These are phyloP conservation scores for Choloepus hoffmanni DNA, from an alignment of 2,113 vertebrate species.

Conservation along the genomic window DNA sequence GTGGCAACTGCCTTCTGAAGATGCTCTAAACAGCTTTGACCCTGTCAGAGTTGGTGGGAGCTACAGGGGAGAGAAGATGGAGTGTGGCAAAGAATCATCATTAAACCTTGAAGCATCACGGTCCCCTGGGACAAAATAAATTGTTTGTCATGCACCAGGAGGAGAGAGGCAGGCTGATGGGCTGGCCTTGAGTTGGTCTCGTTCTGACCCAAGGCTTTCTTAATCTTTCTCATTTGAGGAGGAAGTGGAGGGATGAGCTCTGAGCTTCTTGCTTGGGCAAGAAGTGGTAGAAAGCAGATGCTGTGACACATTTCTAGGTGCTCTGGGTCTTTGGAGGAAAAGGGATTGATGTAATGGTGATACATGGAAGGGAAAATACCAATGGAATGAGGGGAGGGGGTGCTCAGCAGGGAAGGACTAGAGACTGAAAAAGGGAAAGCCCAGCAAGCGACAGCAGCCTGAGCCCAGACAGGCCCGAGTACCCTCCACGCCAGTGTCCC, in stretches of 20 bases:
- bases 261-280: not conserved
- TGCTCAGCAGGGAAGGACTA: not conserved
- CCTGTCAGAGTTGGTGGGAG: conserved; percentile 63
- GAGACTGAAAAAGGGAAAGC: not conserved
- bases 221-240: not conserved
- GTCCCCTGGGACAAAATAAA: conserved; percentile 57
- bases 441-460: not conserved
- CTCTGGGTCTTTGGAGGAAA: not conserved
- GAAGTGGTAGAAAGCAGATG: not conserved
- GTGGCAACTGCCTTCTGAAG: conserved; percentile 77
- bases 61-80: conserved; percentile 26
- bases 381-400: not conserved
- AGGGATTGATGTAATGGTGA: not conserved
- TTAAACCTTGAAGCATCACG: conserved; percentile 48
- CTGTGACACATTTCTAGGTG: not conserved
- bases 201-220: conserved; percentile 19
- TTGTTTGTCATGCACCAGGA: not conserved
- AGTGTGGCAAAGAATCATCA: conserved; percentile 48
- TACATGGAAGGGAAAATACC: not conserved
- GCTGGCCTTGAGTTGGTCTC: not conserved
- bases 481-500: not conserved
- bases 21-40: conserved; percentile 71
- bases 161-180: not conserved
- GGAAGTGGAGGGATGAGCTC: not conserved
- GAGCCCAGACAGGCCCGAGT: not conserved